phyloP scores from a whole-genome alignment of 2,888 invertebrate genomes.

The Flabesymbios commensalis region DNA sequence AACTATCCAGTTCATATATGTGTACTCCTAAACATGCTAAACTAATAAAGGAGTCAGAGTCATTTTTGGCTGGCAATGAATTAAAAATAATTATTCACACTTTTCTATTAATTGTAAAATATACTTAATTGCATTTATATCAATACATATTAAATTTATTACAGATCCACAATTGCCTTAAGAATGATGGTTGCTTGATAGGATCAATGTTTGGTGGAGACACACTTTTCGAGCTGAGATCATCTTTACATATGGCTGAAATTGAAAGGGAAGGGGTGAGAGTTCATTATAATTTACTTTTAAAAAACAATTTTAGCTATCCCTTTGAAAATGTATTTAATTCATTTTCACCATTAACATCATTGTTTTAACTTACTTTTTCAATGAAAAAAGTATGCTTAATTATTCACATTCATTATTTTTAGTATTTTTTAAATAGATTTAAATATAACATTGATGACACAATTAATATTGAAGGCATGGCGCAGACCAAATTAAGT shows the following conservation, averaged over 20 bases:
- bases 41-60: too few relatives aligned
- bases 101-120: background rate
- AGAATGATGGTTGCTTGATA: slow-evolving; percentile 90
- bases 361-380: background rate
- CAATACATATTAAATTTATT: background rate
- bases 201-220: slow-evolving; percentile 95
- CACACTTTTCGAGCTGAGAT: slow-evolving; percentile 85
- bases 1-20: too few relatives aligned
- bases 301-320: too few relatives aligned
- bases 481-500: too few relatives aligned
- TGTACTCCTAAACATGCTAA: too few relatives aligned
- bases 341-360: background rate
- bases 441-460: too few relatives aligned
- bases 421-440: too few relatives aligned
- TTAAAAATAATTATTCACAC: too few relatives aligned
- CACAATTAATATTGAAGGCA: too few relatives aligned
- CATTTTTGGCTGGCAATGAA: too few relatives aligned
- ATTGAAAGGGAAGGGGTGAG: slow-evolving; percentile 68
- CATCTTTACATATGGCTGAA: slow-evolving; percentile 91
- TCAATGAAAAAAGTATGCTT: too few relatives aligned
- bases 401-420: too few relatives aligned
- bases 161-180: slow-evolving; percentile 69
- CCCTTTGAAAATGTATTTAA: background rate
- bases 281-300: background rate
- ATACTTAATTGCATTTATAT: background rate